Percentiles rank a stretch among this genome's conserved stretches.
phyloP scores from a whole-genome alignment of 53 echinoderm and acorn worm species.

The Hippasteria phrygiana region DNA sequence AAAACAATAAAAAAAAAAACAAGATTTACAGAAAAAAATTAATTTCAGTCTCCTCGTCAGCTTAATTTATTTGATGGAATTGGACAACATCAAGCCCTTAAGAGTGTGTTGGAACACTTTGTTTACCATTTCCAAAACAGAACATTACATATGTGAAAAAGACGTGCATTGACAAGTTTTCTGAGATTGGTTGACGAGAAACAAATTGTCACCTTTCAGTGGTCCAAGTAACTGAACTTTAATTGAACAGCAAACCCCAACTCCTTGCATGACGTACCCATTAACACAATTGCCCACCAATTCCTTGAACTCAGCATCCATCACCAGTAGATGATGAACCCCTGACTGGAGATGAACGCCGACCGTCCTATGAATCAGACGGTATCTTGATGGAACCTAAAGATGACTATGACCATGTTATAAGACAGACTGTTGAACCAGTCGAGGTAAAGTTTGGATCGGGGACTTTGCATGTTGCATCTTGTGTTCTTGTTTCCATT shows the following conservation, averaged over 20 bases:
- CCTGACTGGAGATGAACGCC: background rate
- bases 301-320: background rate
- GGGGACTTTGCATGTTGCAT: background rate
- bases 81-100: too few relatives aligned
- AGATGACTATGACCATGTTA: conserved; percentile 28
- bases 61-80: too few relatives aligned
- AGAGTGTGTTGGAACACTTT: too few relatives aligned
- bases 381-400: background rate
- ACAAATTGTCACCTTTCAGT: too few relatives aligned
- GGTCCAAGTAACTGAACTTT: background rate
- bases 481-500: background rate
- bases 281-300: background rate
- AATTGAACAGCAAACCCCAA: too few relatives aligned
- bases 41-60: too few relatives aligned
- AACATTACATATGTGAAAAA: too few relatives aligned
- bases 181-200: too few relatives aligned
- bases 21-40: too few relatives aligned
- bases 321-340: conserved; percentile 5
- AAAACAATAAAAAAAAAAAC: too few relatives aligned
- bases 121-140: too few relatives aligned
- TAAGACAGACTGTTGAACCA: background rate
- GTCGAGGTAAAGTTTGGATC: conserved; percentile 3
- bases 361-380: background rate
- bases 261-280: background rate
- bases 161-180: too few relatives aligned